These are phyloP conservation scores for Villa cingulata DNA, from an alignment of 2,888 invertebrate genomes.

Conservation along the genomic window DNA sequence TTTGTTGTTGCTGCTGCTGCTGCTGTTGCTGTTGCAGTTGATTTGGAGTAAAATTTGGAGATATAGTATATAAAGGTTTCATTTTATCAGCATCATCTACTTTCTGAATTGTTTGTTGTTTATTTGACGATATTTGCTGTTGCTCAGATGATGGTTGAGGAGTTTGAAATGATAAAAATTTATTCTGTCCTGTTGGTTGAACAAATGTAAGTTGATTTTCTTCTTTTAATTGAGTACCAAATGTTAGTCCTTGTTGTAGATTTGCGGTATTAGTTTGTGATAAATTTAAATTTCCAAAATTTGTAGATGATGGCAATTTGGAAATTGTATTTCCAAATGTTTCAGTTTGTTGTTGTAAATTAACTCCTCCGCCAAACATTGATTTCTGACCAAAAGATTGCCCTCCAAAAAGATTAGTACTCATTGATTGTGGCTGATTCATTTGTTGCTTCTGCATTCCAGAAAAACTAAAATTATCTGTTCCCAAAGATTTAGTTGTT, in stretches of 20 bases:
- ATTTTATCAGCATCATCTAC: constrained; percentile 11
- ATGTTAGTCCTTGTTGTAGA: background rate
- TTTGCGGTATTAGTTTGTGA: background rate
- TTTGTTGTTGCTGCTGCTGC: background rate
- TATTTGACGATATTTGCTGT: background rate
- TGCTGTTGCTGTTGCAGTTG: constrained; percentile 11
- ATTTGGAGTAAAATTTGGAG: constrained; percentile 23
- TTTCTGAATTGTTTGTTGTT: background rate
- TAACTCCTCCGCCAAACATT: background rate
- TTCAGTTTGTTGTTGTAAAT: constrained; percentile 8
- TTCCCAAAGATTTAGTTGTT: constrained; percentile 13
- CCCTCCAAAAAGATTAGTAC: no score
- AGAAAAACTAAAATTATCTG: constrained; percentile 2
- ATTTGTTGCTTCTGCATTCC: background rate
- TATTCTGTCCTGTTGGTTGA: background rate
- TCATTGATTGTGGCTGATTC: background rate
- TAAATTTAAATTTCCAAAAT: background rate
- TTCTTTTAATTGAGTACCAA: background rate
- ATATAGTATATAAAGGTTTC: constrained; percentile 28
- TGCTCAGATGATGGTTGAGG: background rate
- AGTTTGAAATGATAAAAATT: background rate
- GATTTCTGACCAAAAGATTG: background rate
- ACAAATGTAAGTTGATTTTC: background rate
- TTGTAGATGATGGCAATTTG: background rate
- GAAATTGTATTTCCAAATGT: constrained; percentile 9